Evolutionary conservation across 2,113 vertebrate species (phyloP), one percentile per base, ranked within the genome.

Genomic region (Ictalurus punctatus): DNA sequence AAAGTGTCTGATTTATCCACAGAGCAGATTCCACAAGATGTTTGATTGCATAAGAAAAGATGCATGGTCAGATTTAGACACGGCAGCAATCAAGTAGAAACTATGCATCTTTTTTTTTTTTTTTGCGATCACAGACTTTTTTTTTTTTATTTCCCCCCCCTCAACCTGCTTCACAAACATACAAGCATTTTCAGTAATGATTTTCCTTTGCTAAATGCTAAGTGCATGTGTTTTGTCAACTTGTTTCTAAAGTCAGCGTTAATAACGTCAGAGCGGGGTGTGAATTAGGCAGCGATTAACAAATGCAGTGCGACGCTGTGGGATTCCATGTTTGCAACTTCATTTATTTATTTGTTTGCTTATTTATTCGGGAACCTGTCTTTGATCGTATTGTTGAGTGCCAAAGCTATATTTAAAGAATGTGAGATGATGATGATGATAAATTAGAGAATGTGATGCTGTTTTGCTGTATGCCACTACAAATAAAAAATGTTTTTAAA

Each of bases 281-380:
- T 56, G 89, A 86, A 81, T 83, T 71, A 86, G 67, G 52, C 86
- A 56, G 40, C 67, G 17, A 61, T 90, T 73, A 90, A 85, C 83
- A 85, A 16, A 85, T 85, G 89, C 17, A n/a, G 83, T 16, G 83
- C 61, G 23, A 90, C n/a, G 27, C 69, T 21, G 54, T 58, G 21
- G 78, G 52, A n/a, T 74, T 87, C 90, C 84, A 59, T 61, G 91
- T 93, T 88, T 87, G 44, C 90, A 40, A 25, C 80, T 52, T 78
- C 67, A 91, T 91, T 90, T 84, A 87, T 73, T 56, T 10, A 87
- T 91, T 54, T 79, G 0, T 8, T 52, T 13, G 14, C 19, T 81
- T 52, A 17, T 65, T 65, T 16, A 81, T 67, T 23, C 10, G 8
- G 69, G 73, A 48, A 71, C 27, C 17, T 67, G 54, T 17, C 61